These are phyloP conservation scores for Drosophila oshimai DNA, from an alignment of 1,140 invertebrate species.

Conservation along the genomic window DNA sequence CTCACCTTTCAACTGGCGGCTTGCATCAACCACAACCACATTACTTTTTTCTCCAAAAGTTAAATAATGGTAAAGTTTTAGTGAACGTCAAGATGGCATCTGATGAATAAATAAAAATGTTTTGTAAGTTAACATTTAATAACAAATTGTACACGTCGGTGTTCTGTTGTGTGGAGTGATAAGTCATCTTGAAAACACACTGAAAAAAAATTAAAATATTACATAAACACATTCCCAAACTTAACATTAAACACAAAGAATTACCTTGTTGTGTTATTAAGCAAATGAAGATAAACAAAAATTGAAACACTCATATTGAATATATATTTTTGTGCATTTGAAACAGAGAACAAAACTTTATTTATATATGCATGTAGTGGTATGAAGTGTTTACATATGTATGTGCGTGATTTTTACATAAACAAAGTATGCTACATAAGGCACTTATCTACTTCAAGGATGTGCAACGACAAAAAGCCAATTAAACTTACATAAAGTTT, in stretches of 20 bases:
- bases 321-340: conserved; percentile 39
- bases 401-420: conserved; percentile 46
- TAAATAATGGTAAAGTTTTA: conserved; percentile 23
- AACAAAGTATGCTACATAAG: conserved; percentile 53
- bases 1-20: conserved; percentile 38
- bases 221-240: neutral
- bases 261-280: neutral
- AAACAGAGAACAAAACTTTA: conserved; percentile 81
- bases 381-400: conserved; percentile 35
- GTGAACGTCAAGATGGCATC: conserved; percentile 40
- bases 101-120: neutral
- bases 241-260: neutral
- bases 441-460: conserved; percentile 44
- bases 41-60: conserved; percentile 8
- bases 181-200: neutral
- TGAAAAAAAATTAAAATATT: neutral
- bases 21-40: conserved; percentile 14
- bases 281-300: neutral
- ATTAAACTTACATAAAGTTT: conserved; percentile 50
- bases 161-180: neutral
- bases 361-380: conserved; percentile 54
- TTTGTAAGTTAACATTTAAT: neutral
- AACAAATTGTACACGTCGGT: too few relatives aligned
- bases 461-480: conserved; percentile 31
- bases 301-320: neutral